phyloP scores from a whole-genome alignment of 1,140 invertebrate genomes.

The Megathymus violae region DNA sequence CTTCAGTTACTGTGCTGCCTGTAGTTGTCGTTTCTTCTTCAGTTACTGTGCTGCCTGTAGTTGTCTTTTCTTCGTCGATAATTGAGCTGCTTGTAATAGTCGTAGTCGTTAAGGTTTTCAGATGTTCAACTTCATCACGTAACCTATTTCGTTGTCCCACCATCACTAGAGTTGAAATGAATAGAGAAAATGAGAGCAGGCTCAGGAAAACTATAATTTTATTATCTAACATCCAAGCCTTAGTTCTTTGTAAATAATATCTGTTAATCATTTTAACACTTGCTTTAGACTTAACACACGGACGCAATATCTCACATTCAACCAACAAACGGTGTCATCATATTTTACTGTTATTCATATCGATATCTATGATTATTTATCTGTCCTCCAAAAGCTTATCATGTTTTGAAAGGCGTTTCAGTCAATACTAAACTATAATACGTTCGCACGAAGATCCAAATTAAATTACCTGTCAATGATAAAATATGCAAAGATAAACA shows the following conservation, averaged over 20 bases:
- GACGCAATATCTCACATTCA: not conserved
- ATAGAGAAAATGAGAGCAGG: conserved; percentile 65
- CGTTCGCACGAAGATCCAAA: no score
- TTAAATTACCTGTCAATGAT: no score
- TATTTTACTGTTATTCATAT: not conserved
- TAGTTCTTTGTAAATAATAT: conserved; percentile 58
- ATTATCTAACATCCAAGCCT: conserved; percentile 69
- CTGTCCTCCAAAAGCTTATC: not conserved
- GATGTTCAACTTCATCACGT: conserved; percentile 45
- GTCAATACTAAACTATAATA: not conserved
- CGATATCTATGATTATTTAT: not conserved
- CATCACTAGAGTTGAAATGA: conserved; percentile 65
- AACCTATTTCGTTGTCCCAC: conserved; percentile 62
- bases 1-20: not conserved
- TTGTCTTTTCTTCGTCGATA: conserved; percentile 8
- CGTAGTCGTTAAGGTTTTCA: conserved; percentile 38
- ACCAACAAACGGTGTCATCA: not conserved
- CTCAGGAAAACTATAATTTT: conserved; percentile 71
- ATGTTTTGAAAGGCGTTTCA: no score
- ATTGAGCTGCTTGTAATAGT: conserved; percentile 17
- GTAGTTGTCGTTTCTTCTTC: not conserved
- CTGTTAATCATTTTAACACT: conserved; percentile 56
- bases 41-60: not conserved
- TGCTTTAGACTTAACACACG: not conserved
- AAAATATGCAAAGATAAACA: no score